These are phyloP conservation scores for Cladopsammia gracilis DNA, from an alignment of 64 coral and sea anemone genomes.

Conservation along the genomic window DNA sequence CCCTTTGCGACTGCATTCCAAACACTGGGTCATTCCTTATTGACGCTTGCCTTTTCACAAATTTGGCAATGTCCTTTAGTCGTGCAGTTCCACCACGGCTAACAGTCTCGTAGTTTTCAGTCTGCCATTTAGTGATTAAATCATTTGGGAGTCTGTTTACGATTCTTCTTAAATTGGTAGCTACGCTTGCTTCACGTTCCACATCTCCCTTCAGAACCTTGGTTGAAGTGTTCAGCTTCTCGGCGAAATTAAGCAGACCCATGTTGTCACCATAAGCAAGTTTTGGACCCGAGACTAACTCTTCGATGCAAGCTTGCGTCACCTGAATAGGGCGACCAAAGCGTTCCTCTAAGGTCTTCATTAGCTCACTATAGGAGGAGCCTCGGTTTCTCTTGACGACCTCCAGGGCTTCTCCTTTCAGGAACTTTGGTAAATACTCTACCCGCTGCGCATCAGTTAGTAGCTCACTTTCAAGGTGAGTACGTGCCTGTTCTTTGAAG, in stretches of 20 bases:
- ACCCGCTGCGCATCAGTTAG: too few species aligned
- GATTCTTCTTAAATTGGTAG: slow-evolving; percentile 45
- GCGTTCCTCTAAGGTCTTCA: too few species aligned
- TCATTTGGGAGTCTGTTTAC: slow-evolving; percentile 38
- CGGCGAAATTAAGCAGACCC: slow-evolving; percentile 45
- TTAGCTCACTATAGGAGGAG: too few species aligned
- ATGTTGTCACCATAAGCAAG: slow-evolving; percentile 39
- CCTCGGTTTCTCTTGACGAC: too few species aligned
- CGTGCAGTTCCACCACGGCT: slow-evolving; percentile 4
- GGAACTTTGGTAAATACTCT: too few species aligned
- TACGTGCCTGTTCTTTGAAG: too few species aligned
- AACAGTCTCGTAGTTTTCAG: slow-evolving; percentile 47
- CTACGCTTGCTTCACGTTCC: slow-evolving; percentile 23
- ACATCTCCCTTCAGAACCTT: slow-evolving; percentile 39
- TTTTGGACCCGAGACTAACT: slow-evolving; percentile 38
- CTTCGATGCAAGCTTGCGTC: too few species aligned
- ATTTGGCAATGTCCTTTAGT: slow-evolving; percentile 24
- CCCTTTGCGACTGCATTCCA: slow-evolving; percentile 20
- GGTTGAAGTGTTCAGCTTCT: slow-evolving; percentile 41
- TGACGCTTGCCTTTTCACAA: slow-evolving; percentile 37
- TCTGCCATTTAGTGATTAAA: slow-evolving; percentile 43
- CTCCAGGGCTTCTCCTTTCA: too few species aligned
- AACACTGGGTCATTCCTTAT: slow-evolving; percentile 62
- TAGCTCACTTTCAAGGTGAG: too few species aligned
- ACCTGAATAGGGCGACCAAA: too few species aligned